Evolutionary conservation across 2,797 vertebrate genomes (phyloP).

Genomic region (Tympanoctomys barrerae): DNA sequence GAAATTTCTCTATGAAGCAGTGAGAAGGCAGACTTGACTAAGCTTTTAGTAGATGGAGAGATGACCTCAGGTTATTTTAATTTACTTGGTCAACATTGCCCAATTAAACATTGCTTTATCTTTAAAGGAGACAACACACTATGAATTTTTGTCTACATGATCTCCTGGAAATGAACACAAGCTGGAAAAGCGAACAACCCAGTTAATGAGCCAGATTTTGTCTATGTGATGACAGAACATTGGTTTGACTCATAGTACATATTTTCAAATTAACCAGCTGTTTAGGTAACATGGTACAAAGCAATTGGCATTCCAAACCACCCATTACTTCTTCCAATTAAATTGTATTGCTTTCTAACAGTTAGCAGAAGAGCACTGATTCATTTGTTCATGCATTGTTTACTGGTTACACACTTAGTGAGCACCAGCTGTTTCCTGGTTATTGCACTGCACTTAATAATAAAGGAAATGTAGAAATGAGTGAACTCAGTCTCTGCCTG

Average conservation of each 20-base stretch:
- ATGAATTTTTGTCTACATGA: conserved; percentile 50
- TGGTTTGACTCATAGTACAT: conserved; percentile 57
- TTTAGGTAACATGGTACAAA: conserved; percentile 63
- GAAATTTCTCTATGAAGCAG: conserved; percentile 42
- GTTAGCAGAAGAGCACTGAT: conserved; percentile 30
- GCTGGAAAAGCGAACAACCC: conserved; percentile 48
- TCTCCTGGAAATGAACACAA: neutral
- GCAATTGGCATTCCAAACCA: conserved; percentile 59
- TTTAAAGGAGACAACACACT: conserved; percentile 34
- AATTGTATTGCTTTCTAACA: conserved; percentile 62
- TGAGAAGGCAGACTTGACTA: neutral
- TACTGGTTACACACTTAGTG: conserved; percentile 63
- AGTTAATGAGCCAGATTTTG: conserved; percentile 69
- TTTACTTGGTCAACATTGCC: conserved; percentile 70
- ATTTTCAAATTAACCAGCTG: conserved; percentile 76
- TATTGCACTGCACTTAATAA: conserved; percentile 25
- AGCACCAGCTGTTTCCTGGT: conserved; percentile 55
- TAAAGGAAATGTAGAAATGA: conserved; percentile 34
- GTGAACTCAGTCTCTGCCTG: neutral
- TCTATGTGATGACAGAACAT: conserved; percentile 64
- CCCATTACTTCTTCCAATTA: conserved; percentile 67
- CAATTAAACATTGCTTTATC: conserved; percentile 59
- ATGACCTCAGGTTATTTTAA: conserved; percentile 64
- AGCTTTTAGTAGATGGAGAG: conserved; percentile 44
- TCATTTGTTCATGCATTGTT: conserved; percentile 60